Conservation (phyloP, 2,113 vertebrate genomes). For the Myrmophylax atrothorax region DNA sequence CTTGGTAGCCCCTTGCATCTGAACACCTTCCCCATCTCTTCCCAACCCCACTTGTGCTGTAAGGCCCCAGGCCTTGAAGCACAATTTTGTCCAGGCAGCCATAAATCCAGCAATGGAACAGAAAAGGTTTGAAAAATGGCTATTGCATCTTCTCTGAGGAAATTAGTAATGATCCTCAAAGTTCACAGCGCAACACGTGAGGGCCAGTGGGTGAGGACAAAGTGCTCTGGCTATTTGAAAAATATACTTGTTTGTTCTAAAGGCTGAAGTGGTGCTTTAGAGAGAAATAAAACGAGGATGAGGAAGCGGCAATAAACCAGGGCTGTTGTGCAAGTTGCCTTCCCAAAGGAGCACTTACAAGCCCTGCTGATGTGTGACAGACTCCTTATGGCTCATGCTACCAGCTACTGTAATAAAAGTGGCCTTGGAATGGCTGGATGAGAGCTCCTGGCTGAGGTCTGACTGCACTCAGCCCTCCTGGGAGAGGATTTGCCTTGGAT, state of each 20-base stretch:
- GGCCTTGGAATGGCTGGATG: neutral
- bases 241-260: conserved; percentile 36
- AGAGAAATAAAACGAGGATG: conserved; percentile 37
- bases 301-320: conserved; percentile 26
- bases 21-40: neutral
- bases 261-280: conserved; percentile 14
- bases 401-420: neutral
- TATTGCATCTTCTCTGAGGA: neutral
- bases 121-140: neutral
- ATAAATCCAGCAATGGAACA: neutral
- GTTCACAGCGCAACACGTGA: neutral
- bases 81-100: neutral
- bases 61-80: neutral
- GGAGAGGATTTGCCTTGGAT: neutral
- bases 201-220: neutral
- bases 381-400: neutral
- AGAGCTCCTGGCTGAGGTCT: neutral
- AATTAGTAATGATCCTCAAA: neutral
- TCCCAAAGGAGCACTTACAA: conserved; percentile 10
- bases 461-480: neutral
- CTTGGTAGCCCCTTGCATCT: neutral
- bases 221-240: neutral
- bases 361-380: neutral
- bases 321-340: neutral
- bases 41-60: neutral